Percentiles rank a stretch among this genome's conserved stretches.
Evolutionary conservation across 2,797 vertebrate species (phyloP).

Genomic region (Salmo trutta): DNA sequence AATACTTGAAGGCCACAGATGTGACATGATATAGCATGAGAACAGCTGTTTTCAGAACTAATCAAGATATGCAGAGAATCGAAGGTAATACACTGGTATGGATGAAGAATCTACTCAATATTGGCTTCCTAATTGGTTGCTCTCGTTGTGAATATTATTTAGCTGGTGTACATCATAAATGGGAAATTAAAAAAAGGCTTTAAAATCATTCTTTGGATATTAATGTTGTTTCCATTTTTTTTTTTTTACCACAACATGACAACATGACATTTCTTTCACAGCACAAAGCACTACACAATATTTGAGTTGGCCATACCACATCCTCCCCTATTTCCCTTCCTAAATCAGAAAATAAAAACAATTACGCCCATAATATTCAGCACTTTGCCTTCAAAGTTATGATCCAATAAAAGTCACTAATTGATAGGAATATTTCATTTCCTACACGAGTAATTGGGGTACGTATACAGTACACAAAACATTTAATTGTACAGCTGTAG

Average conservation of each 20-base stretch:
- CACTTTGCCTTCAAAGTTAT: neutral
- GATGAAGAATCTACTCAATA: conserved; percentile 2
- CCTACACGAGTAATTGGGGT: neutral
- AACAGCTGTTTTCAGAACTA: conserved; percentile 4
- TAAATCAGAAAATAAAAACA: conserved; percentile 10
- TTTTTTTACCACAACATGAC: neutral
- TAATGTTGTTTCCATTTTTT: conserved; percentile 1
- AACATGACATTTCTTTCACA: conserved; percentile 10
- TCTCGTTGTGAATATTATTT: conserved; percentile 13
- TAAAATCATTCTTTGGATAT: conserved; percentile 38
- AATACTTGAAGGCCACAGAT: conserved; percentile 28
- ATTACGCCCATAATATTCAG: neutral
- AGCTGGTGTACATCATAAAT: conserved; percentile 26
- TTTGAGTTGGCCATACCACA: conserved; percentile 1
- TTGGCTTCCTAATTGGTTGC: neutral
- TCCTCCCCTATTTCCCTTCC: neutral
- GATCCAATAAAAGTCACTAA: conserved; percentile 4
- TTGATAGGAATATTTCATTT: neutral
- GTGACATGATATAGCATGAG: conserved; percentile 24
- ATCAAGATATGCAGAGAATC: conserved; percentile 20
- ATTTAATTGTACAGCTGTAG: conserved; percentile 5
- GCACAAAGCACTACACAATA: conserved; percentile 10
- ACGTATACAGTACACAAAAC: neutral
- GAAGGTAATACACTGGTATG: conserved; percentile 13
- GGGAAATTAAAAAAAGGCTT: conserved; percentile 26